These are phyloP conservation scores for Toxotes jaculatrix DNA, from an alignment of 2,113 vertebrate species.

Conservation along the genomic window DNA sequence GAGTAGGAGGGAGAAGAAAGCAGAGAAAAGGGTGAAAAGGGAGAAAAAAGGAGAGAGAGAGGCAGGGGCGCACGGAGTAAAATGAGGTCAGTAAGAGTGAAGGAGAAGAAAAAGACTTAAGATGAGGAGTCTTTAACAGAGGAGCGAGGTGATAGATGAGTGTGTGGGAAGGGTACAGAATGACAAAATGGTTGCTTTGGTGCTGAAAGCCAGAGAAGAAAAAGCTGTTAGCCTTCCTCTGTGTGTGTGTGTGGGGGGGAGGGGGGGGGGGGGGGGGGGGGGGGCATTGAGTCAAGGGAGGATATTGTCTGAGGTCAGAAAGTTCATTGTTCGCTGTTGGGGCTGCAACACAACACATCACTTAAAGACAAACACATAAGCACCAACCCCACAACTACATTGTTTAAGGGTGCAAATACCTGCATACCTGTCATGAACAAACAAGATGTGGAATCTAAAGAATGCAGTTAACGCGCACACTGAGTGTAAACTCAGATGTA, in stretches of 20 bases:
- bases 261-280: no score
- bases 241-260: constrained; percentile 5
- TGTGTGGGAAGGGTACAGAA: constrained; percentile 36
- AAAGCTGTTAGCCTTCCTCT: constrained; percentile 40
- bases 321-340: constrained; percentile 45
- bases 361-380: constrained; percentile 38
- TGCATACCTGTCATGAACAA: background rate
- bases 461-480: background rate
- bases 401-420: background rate
- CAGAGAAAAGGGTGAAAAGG: background rate
- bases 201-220: constrained; percentile 37
- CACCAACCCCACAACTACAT: background rate
- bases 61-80: constrained; percentile 19
- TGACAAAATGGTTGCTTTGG: constrained; percentile 64
- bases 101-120: constrained; percentile 33
- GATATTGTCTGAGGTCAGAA: constrained; percentile 63
- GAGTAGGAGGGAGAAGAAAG: background rate
- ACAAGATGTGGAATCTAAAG: constrained; percentile 12
- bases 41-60: background rate
- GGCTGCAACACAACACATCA: constrained; percentile 64
- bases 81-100: constrained; percentile 34
- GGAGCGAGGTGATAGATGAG: constrained; percentile 66
- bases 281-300: constrained; percentile 44
- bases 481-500: background rate
- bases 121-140: constrained; percentile 49